A percentile compares a stretch with the other conserved stretches of the same genome.
phyloP scores from a whole-genome alignment of 2,888 invertebrate genomes.

The Celastrina argiolus region DNA sequence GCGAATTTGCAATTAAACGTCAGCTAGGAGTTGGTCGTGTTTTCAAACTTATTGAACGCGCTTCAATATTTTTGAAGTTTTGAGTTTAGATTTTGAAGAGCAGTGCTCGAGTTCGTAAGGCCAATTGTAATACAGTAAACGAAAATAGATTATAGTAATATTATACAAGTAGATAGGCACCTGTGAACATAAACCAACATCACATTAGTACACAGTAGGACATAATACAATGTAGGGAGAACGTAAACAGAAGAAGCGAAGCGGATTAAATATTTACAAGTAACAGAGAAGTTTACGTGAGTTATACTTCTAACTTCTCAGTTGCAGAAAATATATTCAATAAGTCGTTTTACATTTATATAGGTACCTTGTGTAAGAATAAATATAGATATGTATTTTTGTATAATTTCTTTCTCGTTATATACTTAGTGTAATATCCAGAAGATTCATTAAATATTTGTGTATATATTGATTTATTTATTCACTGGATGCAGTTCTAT shows the following conservation, averaged over 20 bases:
- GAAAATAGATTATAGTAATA: slow-evolving; percentile 49
- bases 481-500: background rate
- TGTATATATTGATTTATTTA: no score
- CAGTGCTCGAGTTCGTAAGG: slow-evolving; percentile 65
- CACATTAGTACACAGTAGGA: slow-evolving; percentile 40
- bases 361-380: background rate
- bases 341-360: background rate
- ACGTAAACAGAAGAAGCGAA: slow-evolving; percentile 32
- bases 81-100: slow-evolving; percentile 48
- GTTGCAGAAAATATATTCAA: background rate
- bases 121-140: slow-evolving; percentile 43
- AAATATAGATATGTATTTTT: no score
- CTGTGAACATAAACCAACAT: slow-evolving; percentile 59
- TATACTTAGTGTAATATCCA: no score
- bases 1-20: background rate
- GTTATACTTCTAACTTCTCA: background rate
- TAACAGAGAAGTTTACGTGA: background rate
- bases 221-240: slow-evolving; percentile 28
- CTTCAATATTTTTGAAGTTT: slow-evolving; percentile 23
- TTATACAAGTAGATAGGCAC: slow-evolving; percentile 54
- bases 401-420: no score
- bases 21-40: background rate
- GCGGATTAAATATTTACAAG: slow-evolving; percentile 27
- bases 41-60: background rate
- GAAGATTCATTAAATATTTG: no score